Conservation (phyloP, 2,888 invertebrate species). For the Tiliacea aurago region DNA sequence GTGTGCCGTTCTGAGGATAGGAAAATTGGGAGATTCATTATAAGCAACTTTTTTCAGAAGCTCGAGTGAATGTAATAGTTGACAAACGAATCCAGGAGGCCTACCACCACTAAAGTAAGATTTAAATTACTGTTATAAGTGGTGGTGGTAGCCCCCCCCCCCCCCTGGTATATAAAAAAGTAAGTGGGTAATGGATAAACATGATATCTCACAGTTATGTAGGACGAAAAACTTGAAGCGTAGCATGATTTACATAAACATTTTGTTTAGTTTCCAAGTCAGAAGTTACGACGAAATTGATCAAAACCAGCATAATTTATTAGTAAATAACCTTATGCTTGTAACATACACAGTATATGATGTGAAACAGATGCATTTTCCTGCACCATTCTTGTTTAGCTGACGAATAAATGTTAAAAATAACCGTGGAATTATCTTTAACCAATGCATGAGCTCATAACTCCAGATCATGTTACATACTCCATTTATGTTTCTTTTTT, state of each 20-base stretch:
- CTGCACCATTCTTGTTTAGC: conserved; percentile 47
- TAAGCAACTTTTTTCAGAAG: neutral
- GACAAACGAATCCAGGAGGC: neutral
- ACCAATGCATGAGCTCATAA: conserved; percentile 33
- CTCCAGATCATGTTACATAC: conserved; percentile 6
- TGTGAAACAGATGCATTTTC: conserved; percentile 63
- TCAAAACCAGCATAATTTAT: conserved; percentile 42
- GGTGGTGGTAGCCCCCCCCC: too few species aligned
- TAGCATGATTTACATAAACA: neutral
- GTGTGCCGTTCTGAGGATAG: conserved; percentile 88
- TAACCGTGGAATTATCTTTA: conserved; percentile 25
- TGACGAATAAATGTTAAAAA: conserved; percentile 40
- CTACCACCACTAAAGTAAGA: neutral
- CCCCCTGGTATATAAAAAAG: too few species aligned
- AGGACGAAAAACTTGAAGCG: neutral
- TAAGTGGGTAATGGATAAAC: too few species aligned
- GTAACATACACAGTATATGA: conserved; percentile 54
- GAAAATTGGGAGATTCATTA: neutral
- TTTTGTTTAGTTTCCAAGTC: conserved; percentile 13
- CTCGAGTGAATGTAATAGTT: neutral
- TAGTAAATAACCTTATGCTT: conserved; percentile 32
- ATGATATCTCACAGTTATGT: neutral
- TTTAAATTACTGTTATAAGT: neutral
- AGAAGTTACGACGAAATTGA: conserved; percentile 24
- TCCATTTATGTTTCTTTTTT: conserved; percentile 8